Conservation (phyloP, 2,113 vertebrate species). For the Grantiella picta region DNA sequence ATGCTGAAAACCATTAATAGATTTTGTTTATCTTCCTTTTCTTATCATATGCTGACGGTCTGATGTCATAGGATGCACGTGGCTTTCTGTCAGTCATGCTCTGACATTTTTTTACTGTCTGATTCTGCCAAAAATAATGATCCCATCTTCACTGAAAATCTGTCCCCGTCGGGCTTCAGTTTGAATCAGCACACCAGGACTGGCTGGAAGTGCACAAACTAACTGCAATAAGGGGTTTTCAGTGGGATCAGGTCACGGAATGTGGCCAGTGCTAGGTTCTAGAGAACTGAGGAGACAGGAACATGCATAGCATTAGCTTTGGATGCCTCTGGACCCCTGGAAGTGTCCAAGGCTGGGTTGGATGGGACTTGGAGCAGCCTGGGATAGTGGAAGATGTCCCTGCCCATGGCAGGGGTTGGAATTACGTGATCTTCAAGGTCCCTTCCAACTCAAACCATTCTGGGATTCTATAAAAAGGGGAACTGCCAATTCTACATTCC, state of each 20-base stretch:
- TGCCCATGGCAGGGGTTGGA: neutral
- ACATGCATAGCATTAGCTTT: neutral
- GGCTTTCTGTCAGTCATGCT: neutral
- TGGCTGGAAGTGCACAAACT: neutral
- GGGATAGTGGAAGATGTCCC: neutral
- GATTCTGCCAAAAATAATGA: neutral
- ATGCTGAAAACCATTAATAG: neutral
- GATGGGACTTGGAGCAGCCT: neutral
- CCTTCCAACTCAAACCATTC: neutral
- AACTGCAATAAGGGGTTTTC: neutral
- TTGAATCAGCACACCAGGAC: neutral
- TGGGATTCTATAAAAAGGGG: neutral
- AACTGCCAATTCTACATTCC: neutral
- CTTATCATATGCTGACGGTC: neutral
- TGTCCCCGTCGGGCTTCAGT: neutral
- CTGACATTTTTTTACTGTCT: neutral
- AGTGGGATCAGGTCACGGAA: neutral
- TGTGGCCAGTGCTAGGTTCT: neutral
- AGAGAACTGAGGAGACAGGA: neutral
- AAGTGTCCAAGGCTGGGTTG: neutral
- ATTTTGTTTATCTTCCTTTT: neutral
- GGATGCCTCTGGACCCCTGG: neutral
- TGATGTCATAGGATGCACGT: rapidly evolving
- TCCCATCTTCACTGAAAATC: neutral
- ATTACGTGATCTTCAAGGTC: neutral